A percentile compares a stretch with the other conserved stretches of the same genome.
phyloP scores from a whole-genome alignment of 2,888 invertebrate genomes.

The Plusia festucae region DNA sequence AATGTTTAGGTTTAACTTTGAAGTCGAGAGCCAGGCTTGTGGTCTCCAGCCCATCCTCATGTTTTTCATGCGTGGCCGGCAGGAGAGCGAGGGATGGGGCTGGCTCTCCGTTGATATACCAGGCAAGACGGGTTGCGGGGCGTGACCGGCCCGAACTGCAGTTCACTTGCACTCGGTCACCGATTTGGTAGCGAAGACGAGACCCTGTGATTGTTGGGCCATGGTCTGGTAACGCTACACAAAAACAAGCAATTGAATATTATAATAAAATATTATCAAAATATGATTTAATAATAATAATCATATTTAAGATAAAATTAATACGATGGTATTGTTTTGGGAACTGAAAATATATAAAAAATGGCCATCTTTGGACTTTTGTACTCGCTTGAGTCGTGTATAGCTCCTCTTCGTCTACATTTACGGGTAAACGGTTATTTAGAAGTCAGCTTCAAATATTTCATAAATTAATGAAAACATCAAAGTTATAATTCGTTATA shows the following conservation, averaged over 20 bases:
- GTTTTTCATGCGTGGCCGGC: conserved; percentile 84
- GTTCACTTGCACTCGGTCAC: conserved; percentile 94
- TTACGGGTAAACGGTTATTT: too few species aligned
- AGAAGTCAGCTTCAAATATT: too few species aligned
- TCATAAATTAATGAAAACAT: too few species aligned
- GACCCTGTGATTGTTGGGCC: conserved; percentile 95
- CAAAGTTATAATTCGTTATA: background rate
- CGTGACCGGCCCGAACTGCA: conserved; percentile 95
- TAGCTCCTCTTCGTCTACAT: too few species aligned
- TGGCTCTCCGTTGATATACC: conserved; percentile 96
- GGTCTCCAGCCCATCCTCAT: conserved; percentile 92
- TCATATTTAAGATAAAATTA: too few species aligned
- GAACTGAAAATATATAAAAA: too few species aligned
- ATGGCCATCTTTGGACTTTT: too few species aligned
- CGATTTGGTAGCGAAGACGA: conserved; percentile 94
- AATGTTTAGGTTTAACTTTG: conserved; percentile 94
- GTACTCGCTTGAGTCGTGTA: too few species aligned
- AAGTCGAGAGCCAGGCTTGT: conserved; percentile 94
- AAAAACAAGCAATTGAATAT: conserved; percentile 10
- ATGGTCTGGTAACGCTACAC: conserved; percentile 93
- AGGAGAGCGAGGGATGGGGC: conserved; percentile 88
- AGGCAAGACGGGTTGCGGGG: conserved; percentile 94
- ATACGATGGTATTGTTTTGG: too few species aligned
- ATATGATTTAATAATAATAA: too few species aligned
- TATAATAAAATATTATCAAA: too few species aligned